Conservation (phyloP, 1,140 invertebrate species). For the Trichogramma pretiosum region DNA sequence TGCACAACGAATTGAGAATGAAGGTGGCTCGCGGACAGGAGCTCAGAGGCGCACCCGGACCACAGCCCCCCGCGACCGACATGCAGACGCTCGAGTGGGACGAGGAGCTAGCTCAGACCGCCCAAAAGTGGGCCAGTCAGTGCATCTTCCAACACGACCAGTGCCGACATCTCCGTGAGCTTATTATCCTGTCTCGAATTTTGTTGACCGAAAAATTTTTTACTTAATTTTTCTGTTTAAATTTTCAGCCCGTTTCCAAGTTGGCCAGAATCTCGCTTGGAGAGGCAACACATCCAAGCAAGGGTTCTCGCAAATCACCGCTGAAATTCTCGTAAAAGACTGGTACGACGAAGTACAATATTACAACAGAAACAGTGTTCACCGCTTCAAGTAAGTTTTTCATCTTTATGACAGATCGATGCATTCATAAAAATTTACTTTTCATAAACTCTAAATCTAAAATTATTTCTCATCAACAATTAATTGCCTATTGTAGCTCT, state of each 20-base stretch:
- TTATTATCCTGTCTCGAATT: too few relatives aligned
- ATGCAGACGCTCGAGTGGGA: constrained; percentile 50
- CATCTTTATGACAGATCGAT: too few relatives aligned
- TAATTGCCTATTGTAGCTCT: too few relatives aligned
- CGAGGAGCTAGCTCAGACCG: constrained; percentile 48
- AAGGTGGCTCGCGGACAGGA: constrained; percentile 42
- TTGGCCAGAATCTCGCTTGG: constrained; percentile 19
- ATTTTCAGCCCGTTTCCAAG: background rate
- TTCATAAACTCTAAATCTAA: too few relatives aligned
- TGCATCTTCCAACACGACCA: constrained; percentile 47
- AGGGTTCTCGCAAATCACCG: background rate
- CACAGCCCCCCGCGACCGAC: constrained; percentile 45
- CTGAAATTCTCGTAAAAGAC: background rate
- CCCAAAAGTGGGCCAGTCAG: constrained; percentile 52
- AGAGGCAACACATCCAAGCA: background rate
- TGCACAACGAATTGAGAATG: constrained; percentile 42
- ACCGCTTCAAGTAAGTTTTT: constrained; percentile 7
- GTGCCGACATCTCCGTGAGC: constrained; percentile 42
- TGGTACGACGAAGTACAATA: constrained; percentile 18
- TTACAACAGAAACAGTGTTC: constrained; percentile 8
- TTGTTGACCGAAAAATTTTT: too few relatives aligned
- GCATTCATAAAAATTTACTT: too few relatives aligned
- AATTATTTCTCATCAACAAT: too few relatives aligned
- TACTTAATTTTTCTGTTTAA: background rate
- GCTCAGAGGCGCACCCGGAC: constrained; percentile 38